Base-by-base conservation (phyloP, 1,140 invertebrate genomes). In the Caenorhabditis latens region DNA sequence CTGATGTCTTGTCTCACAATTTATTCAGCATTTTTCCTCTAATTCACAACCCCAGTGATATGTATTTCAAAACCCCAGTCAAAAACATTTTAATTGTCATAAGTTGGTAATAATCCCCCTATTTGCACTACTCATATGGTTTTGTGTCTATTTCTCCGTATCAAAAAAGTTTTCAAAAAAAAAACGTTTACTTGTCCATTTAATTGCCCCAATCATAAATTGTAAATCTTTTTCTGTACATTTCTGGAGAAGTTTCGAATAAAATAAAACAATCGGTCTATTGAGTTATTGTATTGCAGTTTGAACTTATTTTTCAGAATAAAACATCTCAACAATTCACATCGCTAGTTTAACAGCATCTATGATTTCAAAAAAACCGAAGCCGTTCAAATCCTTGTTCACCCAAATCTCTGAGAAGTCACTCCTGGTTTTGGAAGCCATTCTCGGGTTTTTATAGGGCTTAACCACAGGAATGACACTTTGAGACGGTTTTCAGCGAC, bases 221-320 rank as follows among this genome's bases (percentile, higher is more conserved):
- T n/a, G n/a, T 5, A n/a, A 16, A n/a, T 3, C 57, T 8, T 32
- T 75, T 75, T 75, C 67, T 75, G 67, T 75, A 75, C 67, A 75
- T 75, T 75, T 75, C 16, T 75, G 67, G 43, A 75, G 43, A 75
- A n/a, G 11, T 53, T 53, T 16, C 11, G 5, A 53, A 53, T 53
- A 16, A 53, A 14, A 53, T 53, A 53, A 32, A 32, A 32, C 32
- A 32, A 32, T 32, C 32, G 32, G 32, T 32, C 32, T 32, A 32
- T 32, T 32, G 2, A 32, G 2, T 32, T 32, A 1, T 2, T 1
- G 2, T 32, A 32, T 32, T 2, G 32, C 32, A 32, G 32, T 32
- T 32, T 32, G 32, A 32, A 0, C 32, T 32, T 2, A 32, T 32
- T 32, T 32, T 32, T 32, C 32, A 32, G 32, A 32, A 32, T 32